Percentiles rank a stretch among this genome's conserved stretches.
phyloP scores from a whole-genome alignment of 2,888 invertebrate genomes.

The Perizoma flavofasciatum region DNA sequence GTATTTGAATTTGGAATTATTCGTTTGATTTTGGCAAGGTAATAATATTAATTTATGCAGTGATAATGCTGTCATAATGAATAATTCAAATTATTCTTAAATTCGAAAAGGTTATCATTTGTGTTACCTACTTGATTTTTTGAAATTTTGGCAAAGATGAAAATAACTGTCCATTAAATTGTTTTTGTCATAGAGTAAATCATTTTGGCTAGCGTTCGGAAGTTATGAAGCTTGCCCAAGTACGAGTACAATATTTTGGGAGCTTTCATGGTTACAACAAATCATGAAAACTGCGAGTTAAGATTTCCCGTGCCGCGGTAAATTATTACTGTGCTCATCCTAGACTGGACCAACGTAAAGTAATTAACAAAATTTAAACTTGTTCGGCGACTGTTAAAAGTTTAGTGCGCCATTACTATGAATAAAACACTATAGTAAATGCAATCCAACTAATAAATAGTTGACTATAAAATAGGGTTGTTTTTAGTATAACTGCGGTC shows the following conservation, averaged over 20 bases:
- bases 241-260: background rate
- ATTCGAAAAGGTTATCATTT: too few relatives aligned
- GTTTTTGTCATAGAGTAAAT: too few relatives aligned
- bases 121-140: too few relatives aligned
- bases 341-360: slow-evolving; percentile 12
- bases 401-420: slow-evolving; percentile 31
- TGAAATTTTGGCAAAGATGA: too few relatives aligned
- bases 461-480: slow-evolving; percentile 58
- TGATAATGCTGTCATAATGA: too few relatives aligned
- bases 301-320: slow-evolving; percentile 11
- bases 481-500: slow-evolving; percentile 54
- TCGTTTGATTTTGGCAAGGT: background rate
- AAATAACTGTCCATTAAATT: too few relatives aligned
- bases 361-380: slow-evolving; percentile 23
- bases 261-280: background rate
- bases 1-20: background rate
- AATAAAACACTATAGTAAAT: slow-evolving; percentile 43
- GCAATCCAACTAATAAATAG: slow-evolving; percentile 49
- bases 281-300: slow-evolving; percentile 19
- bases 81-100: too few relatives aligned
- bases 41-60: too few relatives aligned
- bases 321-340: slow-evolving; percentile 21
- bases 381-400: slow-evolving; percentile 28
- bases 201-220: too few relatives aligned
- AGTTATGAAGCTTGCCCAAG: too few relatives aligned